Evolutionary conservation across 2,113 vertebrate species (phyloP).

Genomic region (Lamprotornis superbus): DNA sequence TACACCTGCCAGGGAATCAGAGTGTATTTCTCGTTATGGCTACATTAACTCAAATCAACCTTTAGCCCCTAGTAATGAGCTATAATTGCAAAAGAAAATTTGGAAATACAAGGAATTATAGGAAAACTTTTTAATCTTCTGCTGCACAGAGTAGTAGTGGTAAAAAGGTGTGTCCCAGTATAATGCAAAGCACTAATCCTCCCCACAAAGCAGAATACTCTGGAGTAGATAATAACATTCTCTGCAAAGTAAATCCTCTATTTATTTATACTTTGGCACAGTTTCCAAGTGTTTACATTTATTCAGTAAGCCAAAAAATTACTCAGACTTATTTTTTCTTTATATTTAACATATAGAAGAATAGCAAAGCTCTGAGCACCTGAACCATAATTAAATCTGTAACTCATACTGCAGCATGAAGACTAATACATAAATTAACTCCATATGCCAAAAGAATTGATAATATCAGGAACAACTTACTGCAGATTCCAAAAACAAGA

Average conservation of each 20-base stretch:
- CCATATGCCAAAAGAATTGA: constrained; percentile 15
- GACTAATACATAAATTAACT: constrained; percentile 32
- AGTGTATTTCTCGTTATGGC: not conserved
- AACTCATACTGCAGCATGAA: constrained; percentile 35
- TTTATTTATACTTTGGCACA: constrained; percentile 12
- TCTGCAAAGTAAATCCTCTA: constrained; percentile 6
- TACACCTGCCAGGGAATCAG: not conserved
- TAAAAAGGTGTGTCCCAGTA: not conserved
- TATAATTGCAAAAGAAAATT: constrained; percentile 18
- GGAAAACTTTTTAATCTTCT: not conserved
- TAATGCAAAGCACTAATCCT: not conserved
- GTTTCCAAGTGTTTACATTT: constrained; percentile 16
- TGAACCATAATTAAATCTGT: constrained; percentile 48
- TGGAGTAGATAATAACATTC: not conserved
- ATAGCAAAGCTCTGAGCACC: constrained; percentile 27
- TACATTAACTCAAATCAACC: not conserved
- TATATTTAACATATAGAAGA: constrained; percentile 2
- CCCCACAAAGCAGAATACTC: not conserved
- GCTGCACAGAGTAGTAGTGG: not conserved
- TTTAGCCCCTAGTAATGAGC: not conserved
- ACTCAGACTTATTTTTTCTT: constrained; percentile 32
- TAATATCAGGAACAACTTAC: not conserved
- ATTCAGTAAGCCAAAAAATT: constrained; percentile 34
- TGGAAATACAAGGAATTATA: not conserved
- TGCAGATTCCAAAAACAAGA: not conserved